A percentile compares a stretch with the other conserved stretches of the same genome.
Conservation (phyloP, 1,140 invertebrate genomes). For the Tetramorium alpestre region DNA sequence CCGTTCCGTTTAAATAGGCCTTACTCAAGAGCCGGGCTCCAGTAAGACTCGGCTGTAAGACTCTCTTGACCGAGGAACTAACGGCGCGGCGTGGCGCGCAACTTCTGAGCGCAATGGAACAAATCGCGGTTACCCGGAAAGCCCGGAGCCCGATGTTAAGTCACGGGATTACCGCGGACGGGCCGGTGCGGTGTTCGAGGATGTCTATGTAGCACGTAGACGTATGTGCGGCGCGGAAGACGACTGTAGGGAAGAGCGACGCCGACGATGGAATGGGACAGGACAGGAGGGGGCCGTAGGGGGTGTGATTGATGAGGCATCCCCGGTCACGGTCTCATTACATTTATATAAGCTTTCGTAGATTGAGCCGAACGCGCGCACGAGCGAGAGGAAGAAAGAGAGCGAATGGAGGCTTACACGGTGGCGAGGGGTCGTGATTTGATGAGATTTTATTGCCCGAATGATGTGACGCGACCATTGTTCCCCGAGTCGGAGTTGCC, state of each 20-base stretch:
- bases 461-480: constrained; percentile 80
- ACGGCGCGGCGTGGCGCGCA: constrained; percentile 52
- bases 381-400: constrained; percentile 5
- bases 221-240: constrained; percentile 50
- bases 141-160: constrained; percentile 68
- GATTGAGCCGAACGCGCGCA: constrained; percentile 81
- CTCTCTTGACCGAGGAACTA: constrained; percentile 63
- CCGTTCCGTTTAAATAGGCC: constrained; percentile 33
- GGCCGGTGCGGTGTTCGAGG: constrained; percentile 61
- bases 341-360: constrained; percentile 86
- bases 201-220: constrained; percentile 64
- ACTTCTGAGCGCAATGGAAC: constrained; percentile 64
- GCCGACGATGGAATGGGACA: constrained; percentile 1
- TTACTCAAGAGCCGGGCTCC: constrained; percentile 31
- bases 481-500: constrained; percentile 66
- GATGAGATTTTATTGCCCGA: constrained; percentile 85
- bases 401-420: constrained; percentile 80
- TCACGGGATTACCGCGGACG: constrained; percentile 69
- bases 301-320: constrained; percentile 85
- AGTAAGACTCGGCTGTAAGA: constrained; percentile 10
- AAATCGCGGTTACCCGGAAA: constrained; percentile 72
- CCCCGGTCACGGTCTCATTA: constrained; percentile 85
- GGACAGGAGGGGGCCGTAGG: constrained; percentile 67
- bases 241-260: constrained; percentile 31
- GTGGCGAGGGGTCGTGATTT: constrained; percentile 84